These are phyloP conservation scores for Pristis pectinata DNA, from an alignment of 2,797 vertebrate species.

Conservation along the genomic window DNA sequence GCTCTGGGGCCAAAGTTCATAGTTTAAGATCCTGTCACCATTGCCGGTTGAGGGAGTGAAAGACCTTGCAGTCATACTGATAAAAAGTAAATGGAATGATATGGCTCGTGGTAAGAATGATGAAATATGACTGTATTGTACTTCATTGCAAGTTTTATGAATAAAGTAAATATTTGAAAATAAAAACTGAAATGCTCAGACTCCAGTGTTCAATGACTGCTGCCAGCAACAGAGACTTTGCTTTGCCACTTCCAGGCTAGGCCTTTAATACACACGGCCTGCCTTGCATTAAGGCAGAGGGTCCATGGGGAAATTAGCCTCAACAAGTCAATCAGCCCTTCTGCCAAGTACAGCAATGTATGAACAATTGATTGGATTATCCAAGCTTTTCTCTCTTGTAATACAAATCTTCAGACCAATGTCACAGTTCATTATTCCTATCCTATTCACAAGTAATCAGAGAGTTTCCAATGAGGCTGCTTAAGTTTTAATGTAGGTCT, in stretches of 20 bases:
- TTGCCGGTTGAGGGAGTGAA: too few relatives aligned
- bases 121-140: too few relatives aligned
- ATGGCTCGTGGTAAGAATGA: too few relatives aligned
- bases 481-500: background rate
- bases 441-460: background rate
- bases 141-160: too few relatives aligned
- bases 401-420: background rate
- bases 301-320: background rate
- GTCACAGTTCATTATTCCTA: constrained; percentile 21
- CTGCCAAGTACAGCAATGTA: background rate
- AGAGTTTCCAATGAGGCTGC: background rate
- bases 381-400: background rate
- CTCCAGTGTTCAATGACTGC: background rate
- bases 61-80: too few relatives aligned
- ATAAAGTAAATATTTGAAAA: too few relatives aligned
- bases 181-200: background rate
- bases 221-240: background rate
- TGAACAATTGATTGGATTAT: background rate
- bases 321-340: background rate
- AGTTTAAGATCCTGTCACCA: too few relatives aligned
- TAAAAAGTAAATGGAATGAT: too few relatives aligned
- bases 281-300: background rate
- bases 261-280: background rate
- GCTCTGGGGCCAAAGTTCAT: too few relatives aligned
- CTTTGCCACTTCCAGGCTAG: background rate